These are phyloP conservation scores for Tragelaphus scriptus DNA, from an alignment of 2,113 vertebrate genomes.

Conservation along the genomic window DNA sequence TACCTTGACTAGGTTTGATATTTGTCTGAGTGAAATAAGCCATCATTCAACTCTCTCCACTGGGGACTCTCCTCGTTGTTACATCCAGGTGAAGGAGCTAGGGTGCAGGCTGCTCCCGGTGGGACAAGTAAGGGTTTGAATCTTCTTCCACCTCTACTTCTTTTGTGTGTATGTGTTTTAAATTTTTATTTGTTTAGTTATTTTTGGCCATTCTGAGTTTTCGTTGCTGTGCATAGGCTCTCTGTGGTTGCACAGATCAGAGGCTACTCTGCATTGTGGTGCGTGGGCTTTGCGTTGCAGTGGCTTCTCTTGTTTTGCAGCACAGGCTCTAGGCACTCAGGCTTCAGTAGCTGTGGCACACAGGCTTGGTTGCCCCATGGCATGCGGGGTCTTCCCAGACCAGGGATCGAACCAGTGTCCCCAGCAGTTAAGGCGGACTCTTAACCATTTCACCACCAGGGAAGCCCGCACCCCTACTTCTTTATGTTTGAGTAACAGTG, in stretches of 20 bases:
- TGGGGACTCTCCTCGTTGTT: background rate
- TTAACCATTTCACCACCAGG: background rate
- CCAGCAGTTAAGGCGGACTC: background rate
- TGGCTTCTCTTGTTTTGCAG: background rate
- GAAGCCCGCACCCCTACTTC: background rate
- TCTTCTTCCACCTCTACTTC: background rate
- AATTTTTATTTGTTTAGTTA: background rate
- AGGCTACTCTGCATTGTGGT: background rate
- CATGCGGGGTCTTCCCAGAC: background rate
- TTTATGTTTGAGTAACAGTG: background rate
- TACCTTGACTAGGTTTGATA: background rate
- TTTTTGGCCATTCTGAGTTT: background rate
- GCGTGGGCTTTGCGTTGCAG: background rate
- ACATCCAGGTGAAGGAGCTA: background rate
- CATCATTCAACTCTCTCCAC: fast-evolving
- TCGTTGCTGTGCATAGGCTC: background rate
- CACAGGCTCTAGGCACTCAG: background rate
- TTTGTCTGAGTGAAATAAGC: background rate
- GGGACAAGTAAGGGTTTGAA: background rate
- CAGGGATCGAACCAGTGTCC: background rate
- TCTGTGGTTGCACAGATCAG: background rate
- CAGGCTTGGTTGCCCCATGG: background rate
- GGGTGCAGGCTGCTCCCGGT: background rate
- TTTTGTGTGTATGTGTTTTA: background rate
- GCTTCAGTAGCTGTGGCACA: background rate